Evolutionary conservation across 1,140 invertebrate species (phyloP).

Genomic region (Drosophila baimaii): DNA sequence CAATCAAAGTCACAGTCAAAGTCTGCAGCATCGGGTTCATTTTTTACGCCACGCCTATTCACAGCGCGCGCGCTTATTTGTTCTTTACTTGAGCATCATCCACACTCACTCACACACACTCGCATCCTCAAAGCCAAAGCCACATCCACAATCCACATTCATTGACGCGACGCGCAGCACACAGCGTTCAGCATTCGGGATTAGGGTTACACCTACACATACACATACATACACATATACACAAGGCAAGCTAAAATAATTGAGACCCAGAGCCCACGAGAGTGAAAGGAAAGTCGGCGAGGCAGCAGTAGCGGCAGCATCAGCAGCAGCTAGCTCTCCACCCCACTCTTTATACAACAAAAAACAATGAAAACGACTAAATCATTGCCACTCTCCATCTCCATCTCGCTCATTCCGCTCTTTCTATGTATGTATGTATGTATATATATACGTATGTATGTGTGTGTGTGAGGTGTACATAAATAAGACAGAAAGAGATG

Average conservation of each 20-base stretch:
- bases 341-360: conserved; percentile 50
- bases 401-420: conserved; percentile 55
- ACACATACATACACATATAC: neutral
- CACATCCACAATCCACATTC: conserved; percentile 26
- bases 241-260: conserved; percentile 44
- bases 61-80: conserved; percentile 36
- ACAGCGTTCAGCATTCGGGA: conserved; percentile 19
- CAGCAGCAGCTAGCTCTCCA: conserved; percentile 30
- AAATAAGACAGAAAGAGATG: conserved; percentile 25
- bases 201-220: conserved; percentile 40
- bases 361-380: conserved; percentile 68
- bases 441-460: neutral
- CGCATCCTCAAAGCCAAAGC: conserved; percentile 1
- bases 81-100: conserved; percentile 31
- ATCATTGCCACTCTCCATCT: conserved; percentile 67
- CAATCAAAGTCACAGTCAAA: conserved; percentile 32
- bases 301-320: conserved; percentile 18
- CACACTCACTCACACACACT: conserved; percentile 10
- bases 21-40: conserved; percentile 19
- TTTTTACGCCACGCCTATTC: conserved; percentile 70
- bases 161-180: conserved; percentile 43
- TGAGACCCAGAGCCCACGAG: conserved; percentile 46
- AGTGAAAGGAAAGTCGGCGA: conserved; percentile 57
- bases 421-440: conserved; percentile 1
- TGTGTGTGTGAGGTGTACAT: conserved; percentile 7